Evolutionary conservation across 2,888 invertebrate species (phyloP).

Genomic region (Xylophagus ater): DNA sequence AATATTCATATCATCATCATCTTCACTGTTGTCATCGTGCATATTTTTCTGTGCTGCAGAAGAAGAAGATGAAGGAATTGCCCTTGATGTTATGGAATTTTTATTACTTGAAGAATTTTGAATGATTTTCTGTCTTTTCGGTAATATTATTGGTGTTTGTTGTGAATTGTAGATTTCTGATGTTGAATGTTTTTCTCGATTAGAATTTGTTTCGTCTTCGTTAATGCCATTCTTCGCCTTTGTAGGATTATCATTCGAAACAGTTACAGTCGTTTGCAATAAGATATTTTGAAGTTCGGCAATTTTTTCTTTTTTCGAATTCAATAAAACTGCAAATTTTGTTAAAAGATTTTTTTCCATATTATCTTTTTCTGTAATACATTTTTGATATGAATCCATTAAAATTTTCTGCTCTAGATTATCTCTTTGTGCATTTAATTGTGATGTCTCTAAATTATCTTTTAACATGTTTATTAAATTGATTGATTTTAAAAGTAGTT

Average conservation of each 20-base stretch:
- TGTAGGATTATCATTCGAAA: too few relatives aligned
- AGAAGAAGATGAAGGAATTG: too few relatives aligned
- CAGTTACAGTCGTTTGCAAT: too few relatives aligned
- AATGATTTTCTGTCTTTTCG: too few relatives aligned
- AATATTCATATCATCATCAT: conserved; percentile 16
- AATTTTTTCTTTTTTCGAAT: conserved; percentile 29
- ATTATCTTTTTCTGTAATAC: conserved; percentile 20
- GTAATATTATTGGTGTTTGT: too few relatives aligned
- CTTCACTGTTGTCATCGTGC: background rate
- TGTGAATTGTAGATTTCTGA: background rate
- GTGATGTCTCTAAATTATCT: background rate
- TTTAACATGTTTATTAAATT: background rate
- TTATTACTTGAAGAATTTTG: too few relatives aligned
- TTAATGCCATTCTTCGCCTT: conserved; percentile 7
- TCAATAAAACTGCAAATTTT: conserved; percentile 26
- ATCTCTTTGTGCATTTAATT: conserved; percentile 2
- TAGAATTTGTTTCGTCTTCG: background rate
- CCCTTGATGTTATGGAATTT: too few relatives aligned
- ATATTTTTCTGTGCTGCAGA: background rate
- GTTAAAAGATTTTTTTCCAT: conserved; percentile 22
- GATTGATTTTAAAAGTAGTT: background rate
- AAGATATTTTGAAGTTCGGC: conserved; percentile 22
- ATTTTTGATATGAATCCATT: conserved; percentile 21
- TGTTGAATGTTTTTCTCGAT: background rate
- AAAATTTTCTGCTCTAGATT: conserved; percentile 17